Base-by-base conservation (phyloP, 2,888 invertebrate genomes). In the Lucinisca nassula region DNA sequence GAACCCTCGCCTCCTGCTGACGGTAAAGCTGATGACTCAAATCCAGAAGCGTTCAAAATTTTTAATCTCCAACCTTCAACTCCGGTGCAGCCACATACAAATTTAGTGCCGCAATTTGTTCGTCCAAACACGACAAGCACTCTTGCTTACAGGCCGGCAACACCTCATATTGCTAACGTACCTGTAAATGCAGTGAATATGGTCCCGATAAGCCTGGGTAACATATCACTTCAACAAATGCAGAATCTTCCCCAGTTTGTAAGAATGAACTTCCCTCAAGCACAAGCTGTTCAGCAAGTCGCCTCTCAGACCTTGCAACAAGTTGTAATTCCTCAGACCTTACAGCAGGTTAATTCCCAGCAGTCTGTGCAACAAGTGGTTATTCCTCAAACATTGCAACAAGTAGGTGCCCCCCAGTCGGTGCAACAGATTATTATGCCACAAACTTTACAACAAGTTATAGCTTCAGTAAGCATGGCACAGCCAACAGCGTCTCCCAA, bases 41-140 rank as follows among this genome's bases (percentile, higher is more conserved):
- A 92, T 70, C 93, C 93, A 21, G 94, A 95, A 72, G 91, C 94
- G 21, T 95, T 93, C 82, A 93, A 94, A 72, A 94, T 95, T 38
- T 95, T 95, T 76, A 95, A 95, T 70, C 82, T 95, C 37, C 91
- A 92, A 80, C 94, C 94, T 38, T 1, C 67, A 8, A 17, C 55
- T n/a, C 40, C 79, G 2, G 40, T 40, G 27, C 67, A 51, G 40
- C 58, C 73, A 1, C 85, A 75, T 32, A 51, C 78, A n/a, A 75
- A 78, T 4, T 61, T 61, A 0, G 37, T 81, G 0, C 81, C 84
- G 0, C 85, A 88, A 32, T 81, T 84, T 61, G 87, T 90, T 0
- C 79, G 90, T 8, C 87, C 86, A 21, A 90, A 90, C 35, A 86
- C 85, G 12, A 61, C 87, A 10, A 90, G 83, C 76, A 90, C 90